phyloP scores from a whole-genome alignment of 2,113 vertebrate species.

The Arvicanthis niloticus region DNA sequence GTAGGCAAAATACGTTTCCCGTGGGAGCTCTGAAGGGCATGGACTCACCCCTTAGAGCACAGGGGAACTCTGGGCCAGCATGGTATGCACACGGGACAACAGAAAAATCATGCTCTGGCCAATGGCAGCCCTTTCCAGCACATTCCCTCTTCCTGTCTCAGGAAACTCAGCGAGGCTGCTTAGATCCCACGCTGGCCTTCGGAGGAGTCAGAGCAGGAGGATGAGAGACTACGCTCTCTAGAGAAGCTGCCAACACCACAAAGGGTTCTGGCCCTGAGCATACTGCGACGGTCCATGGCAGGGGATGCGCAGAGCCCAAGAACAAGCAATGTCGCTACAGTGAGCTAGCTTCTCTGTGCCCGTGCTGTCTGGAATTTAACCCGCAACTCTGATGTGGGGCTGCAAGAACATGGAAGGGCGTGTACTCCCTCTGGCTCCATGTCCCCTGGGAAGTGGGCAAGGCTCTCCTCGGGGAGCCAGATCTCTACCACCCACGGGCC shows the following conservation, averaged over 20 bases:
- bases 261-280: not conserved
- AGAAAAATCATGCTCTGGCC: too few relatives aligned
- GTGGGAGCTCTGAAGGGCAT: not conserved
- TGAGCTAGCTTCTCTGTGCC: not conserved
- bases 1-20: not conserved
- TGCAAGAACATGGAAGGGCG: not conserved
- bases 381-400: not conserved
- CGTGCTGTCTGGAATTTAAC: not conserved
- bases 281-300: not conserved
- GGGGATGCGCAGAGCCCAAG: not conserved
- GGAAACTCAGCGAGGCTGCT: too few relatives aligned
- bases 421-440: too few relatives aligned
- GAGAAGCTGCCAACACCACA: not conserved
- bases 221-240: not conserved
- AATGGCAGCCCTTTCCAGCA: not conserved
- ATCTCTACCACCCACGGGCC: not conserved
- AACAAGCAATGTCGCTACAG: not conserved
- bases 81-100: not conserved
- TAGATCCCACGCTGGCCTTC: not conserved
- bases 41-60: accelerated
- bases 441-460: too few relatives aligned
- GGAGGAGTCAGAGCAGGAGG: not conserved
- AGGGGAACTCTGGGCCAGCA: not conserved
- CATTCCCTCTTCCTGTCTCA: not conserved
- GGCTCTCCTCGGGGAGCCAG: not conserved